A percentile compares a stretch with the other conserved stretches of the same genome.
Conservation (phyloP, 1,140 invertebrate species). For the Bombus pyrosoma region DNA sequence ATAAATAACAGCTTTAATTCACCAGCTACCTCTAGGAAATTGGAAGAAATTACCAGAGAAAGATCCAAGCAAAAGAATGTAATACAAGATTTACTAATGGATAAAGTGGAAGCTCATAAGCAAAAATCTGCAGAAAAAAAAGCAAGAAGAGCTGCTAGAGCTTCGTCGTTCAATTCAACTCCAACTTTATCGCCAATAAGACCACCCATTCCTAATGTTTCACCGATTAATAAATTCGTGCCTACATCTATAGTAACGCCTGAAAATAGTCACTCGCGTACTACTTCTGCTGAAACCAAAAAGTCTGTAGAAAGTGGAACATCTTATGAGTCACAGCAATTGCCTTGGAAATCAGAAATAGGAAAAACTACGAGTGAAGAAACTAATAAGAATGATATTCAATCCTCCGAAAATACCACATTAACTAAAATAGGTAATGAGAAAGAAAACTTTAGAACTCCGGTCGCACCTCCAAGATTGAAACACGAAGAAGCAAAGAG, state of each 20-base stretch:
- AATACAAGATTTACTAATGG: slow-evolving; percentile 90
- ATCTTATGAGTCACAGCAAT: background rate
- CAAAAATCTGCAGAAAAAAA: slow-evolving; percentile 86
- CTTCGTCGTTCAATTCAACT: slow-evolving; percentile 72
- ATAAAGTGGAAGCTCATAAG: slow-evolving; percentile 88
- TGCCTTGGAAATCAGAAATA: slow-evolving; percentile 10
- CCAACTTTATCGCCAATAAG: slow-evolving; percentile 68
- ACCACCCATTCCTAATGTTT: slow-evolving; percentile 23
- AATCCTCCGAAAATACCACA: background rate
- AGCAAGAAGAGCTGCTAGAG: slow-evolving; percentile 79
- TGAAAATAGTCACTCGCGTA: slow-evolving; percentile 66
- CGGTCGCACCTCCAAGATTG: slow-evolving; percentile 80
- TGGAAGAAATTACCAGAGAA: slow-evolving; percentile 87
- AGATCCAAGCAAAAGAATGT: slow-evolving; percentile 87
- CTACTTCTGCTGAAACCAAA: slow-evolving; percentile 72
- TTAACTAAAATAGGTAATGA: background rate
- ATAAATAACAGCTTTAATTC: slow-evolving; percentile 75
- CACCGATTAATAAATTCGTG: slow-evolving; percentile 64
- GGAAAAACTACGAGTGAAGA: background rate
- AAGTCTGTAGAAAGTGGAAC: slow-evolving; percentile 52
- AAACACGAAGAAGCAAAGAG: slow-evolving; percentile 82
- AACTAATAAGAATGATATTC: background rate
- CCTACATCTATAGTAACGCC: slow-evolving; percentile 65
- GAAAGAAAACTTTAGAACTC: slow-evolving; percentile 76
- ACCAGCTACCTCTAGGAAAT: slow-evolving; percentile 82